Evolutionary conservation across 2,888 invertebrate genomes (phyloP), one percentile per base, ranked within the genome.

Genomic region (Gisinianus flammeolus): DNA sequence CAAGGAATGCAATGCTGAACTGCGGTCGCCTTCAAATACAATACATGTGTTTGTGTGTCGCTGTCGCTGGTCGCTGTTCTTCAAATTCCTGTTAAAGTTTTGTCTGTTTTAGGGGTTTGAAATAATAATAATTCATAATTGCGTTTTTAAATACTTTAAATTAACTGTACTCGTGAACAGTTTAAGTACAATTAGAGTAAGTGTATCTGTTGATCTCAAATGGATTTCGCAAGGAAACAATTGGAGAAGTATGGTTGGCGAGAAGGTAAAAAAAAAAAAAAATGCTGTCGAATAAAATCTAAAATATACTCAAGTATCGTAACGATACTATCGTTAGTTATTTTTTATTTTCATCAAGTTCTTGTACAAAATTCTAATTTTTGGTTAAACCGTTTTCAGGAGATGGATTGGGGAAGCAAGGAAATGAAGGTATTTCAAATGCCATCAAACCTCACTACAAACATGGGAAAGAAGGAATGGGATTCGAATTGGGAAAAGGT

Each of bases 391-490:
- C 19, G 2, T 3, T 30, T 30, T n/a, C 54, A 94, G 95, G 94
- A 2, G 91, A 92, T 88, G 96, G 96, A 0, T 89, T 96, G 1
- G 96, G 96, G 10, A 93, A 92, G 85, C 88, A 92, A 83, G 93
- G 92, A 86, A 89, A 91, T 86, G 79, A 81, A 74, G 96, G 96
- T 6, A 94, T 95, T 77, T 88, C 90, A 0, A 89, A 91, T 81
- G 91, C 96, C 0, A 85, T 96, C 0, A 94, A 92, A 86, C 93
- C 94, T 0, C 92, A 91, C 85, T 86, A 94, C 10, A 96, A 96
- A 86, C 92, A 93, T 79, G 94, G 96, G 85, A 92, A 89, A 16
- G 87, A 91, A 0, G 95, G 95, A 0, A 86, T 97, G 28, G 96
- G 96, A 0, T 92, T 93, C 83, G 91, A 93, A 86, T 88, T 90